Conservation (phyloP, 1,140 invertebrate species). For the Paraescarpia echinospica region DNA sequence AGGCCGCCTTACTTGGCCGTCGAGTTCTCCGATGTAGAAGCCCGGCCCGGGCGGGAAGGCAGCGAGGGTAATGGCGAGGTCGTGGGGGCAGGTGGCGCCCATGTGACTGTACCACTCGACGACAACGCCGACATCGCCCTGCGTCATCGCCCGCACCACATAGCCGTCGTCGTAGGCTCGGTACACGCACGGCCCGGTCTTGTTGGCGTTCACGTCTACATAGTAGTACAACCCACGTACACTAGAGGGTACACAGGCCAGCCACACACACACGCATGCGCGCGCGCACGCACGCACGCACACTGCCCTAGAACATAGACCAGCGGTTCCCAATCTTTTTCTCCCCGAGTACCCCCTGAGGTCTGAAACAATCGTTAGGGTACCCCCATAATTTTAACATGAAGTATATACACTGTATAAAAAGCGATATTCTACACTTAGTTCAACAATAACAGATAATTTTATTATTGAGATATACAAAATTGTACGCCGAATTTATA, state of each 20-base stretch:
- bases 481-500: too few relatives aligned
- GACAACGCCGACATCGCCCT: neutral
- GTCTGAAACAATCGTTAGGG: too few relatives aligned
- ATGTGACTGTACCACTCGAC: constrained; percentile 12
- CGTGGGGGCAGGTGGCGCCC: neutral
- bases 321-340: too few relatives aligned
- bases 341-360: too few relatives aligned
- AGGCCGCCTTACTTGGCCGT: neutral
- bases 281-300: too few relatives aligned
- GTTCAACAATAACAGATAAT: too few relatives aligned
- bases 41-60: neutral
- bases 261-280: neutral
- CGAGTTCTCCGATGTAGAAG: constrained; percentile 19
- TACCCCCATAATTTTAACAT: too few relatives aligned
- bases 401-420: too few relatives aligned
- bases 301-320: too few relatives aligned
- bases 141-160: constrained; percentile 14
- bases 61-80: neutral
- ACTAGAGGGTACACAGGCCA: neutral
- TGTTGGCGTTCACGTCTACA: neutral
- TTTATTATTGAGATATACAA: too few relatives aligned
- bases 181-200: neutral
- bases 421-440: too few relatives aligned
- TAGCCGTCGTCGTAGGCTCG: constrained; percentile 15
- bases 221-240: neutral